Base-by-base conservation (phyloP, 2,113 vertebrate genomes). In the Python bivittatus region DNA sequence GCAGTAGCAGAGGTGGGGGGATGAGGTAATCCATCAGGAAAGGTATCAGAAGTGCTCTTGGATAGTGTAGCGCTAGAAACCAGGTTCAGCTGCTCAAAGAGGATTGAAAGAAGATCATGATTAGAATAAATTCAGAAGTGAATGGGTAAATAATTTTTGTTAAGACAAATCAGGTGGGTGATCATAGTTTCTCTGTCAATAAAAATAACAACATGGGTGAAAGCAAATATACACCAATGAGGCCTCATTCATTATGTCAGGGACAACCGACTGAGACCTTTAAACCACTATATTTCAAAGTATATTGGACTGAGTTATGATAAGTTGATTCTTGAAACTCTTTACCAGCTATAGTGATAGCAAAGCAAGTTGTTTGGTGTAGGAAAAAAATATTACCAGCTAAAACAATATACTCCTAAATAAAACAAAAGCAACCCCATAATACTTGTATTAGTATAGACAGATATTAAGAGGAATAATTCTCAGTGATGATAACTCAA, bases 1-100 rank as follows among this genome's bases (percentile, higher is more conserved):
- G 99, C 98, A 0, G 99, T 98, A 13, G 99, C 99, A 0, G 99
- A 99, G 97, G 99, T 99, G 93, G 99, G 99, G 92, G 99, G 99
- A 97, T 99, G 99, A 96, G 98, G 98, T 86, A 99, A 98, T 91
- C 99, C 98, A 58, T 99, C 99, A 4, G 98, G 99, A 96, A 99
- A 99, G 0, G 97, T 98, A 85, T 99, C 99, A 0, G 98, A 98
- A 95, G 99, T 98, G 97, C 99, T 98, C 98, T 99, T 99, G 98
- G 98, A 98, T 93, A 99, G 97, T 94, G 98, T 98, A 96, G 98
- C 98, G 87, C 98, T 98, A 61, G 99, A 98, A 95, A 98, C 98
- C 97, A 98, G 98, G 97, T 99, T 99, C 96, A 99, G 98, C 98
- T 99, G 96, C 86, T 52, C 0, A 60, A 93, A 93, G 15, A 92